These are phyloP conservation scores for Drosophila rellima DNA, from an alignment of 2,888 invertebrate species.

Conservation along the genomic window DNA sequence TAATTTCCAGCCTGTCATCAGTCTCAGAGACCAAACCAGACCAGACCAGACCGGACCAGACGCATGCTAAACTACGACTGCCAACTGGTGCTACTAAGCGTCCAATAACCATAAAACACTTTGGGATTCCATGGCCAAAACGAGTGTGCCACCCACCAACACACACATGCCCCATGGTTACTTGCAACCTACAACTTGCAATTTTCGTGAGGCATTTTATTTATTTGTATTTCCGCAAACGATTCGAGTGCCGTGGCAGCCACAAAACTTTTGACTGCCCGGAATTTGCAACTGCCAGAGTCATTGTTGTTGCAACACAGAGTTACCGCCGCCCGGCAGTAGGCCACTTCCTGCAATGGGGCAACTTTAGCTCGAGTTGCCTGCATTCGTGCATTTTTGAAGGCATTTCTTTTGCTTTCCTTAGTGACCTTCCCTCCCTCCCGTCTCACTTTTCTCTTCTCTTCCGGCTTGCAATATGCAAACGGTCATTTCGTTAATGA, in stretches of 20 bases:
- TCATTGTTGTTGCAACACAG: slow-evolving; percentile 20
- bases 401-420: slow-evolving; percentile 66
- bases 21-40: not conserved
- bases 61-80: slow-evolving; percentile 37
- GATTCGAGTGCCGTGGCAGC: slow-evolving; percentile 66
- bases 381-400: slow-evolving; percentile 78
- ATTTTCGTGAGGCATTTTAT: slow-evolving; percentile 65
- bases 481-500: slow-evolving; percentile 84
- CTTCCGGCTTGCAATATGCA: slow-evolving; percentile 69
- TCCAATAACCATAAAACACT: slow-evolving; percentile 76
- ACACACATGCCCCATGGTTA: slow-evolving; percentile 10
- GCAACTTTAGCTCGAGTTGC: slow-evolving; percentile 47
- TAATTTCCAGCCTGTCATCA: slow-evolving; percentile 76
- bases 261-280: slow-evolving; percentile 69
- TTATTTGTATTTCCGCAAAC: slow-evolving; percentile 78
- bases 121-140: slow-evolving; percentile 40
- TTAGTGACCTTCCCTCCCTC: slow-evolving; percentile 16
- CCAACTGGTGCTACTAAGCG: slow-evolving; percentile 66
- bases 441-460: not conserved
- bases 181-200: slow-evolving; percentile 6
- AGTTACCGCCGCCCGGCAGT: slow-evolving; percentile 61
- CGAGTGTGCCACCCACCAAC: too few species aligned
- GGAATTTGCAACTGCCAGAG: slow-evolving; percentile 33
- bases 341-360: slow-evolving; percentile 74
- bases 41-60: slow-evolving; percentile 21